Evolutionary conservation across 2,113 vertebrate genomes (phyloP).

Genomic region (Elephas maximus): DNA sequence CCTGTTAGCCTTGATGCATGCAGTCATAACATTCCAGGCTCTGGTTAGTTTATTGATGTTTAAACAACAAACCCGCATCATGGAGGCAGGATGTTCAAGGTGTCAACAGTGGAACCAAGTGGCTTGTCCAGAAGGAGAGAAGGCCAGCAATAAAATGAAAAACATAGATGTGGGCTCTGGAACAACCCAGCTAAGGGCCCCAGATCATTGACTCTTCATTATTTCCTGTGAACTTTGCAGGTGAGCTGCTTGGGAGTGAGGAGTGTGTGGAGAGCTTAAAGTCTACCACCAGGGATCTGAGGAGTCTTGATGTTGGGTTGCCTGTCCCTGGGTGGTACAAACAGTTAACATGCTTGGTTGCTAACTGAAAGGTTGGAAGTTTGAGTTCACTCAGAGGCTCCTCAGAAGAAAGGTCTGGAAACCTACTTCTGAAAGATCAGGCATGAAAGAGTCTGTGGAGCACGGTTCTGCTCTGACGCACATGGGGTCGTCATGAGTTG

Average conservation of each 20-base stretch:
- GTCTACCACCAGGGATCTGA: background rate
- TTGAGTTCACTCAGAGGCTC: background rate
- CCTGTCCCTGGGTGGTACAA: background rate
- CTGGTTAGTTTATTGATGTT: background rate
- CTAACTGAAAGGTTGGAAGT: background rate
- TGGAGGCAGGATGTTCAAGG: background rate
- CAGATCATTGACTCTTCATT: rapidly evolving
- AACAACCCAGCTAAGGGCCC: too few relatives aligned
- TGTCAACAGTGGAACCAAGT: background rate
- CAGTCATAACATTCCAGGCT: background rate
- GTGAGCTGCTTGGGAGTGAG: background rate
- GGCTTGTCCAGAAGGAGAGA: background rate
- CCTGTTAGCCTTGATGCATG: background rate
- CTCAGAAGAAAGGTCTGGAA: background rate
- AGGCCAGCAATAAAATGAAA: background rate
- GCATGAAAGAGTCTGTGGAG: background rate
- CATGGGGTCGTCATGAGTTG: background rate
- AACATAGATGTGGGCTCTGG: background rate
- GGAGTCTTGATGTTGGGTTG: background rate
- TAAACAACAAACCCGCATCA: background rate
- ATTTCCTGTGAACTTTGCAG: background rate
- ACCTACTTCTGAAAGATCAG: background rate
- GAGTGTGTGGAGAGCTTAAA: background rate
- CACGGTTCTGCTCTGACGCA: background rate
- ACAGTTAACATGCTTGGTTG: background rate